Conservation (phyloP, 2,113 vertebrate genomes). For the Paradisaea rubra region DNA sequence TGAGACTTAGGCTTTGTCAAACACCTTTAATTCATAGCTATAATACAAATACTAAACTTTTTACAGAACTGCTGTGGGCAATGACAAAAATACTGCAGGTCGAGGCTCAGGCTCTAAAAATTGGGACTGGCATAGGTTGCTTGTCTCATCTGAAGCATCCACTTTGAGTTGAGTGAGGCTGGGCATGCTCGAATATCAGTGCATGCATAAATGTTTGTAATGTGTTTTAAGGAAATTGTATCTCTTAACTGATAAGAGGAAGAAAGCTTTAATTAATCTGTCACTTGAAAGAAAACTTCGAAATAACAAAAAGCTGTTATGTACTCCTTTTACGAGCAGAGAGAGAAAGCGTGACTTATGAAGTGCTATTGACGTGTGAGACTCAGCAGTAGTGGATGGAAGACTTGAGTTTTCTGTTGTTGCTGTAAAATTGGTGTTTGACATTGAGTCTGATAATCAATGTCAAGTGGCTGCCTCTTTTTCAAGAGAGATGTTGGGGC, state of each 20-base stretch:
- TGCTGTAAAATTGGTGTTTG: background rate
- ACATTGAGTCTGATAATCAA: background rate
- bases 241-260: background rate
- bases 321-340: background rate
- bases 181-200: background rate
- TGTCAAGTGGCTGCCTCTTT: background rate
- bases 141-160: background rate
- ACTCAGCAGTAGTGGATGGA: background rate
- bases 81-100: background rate
- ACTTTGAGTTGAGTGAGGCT: background rate
- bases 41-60: background rate
- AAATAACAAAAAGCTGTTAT: background rate
- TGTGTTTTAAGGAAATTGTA: background rate
- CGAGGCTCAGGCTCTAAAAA: background rate
- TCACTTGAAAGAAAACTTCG: background rate
- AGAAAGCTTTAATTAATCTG: background rate
- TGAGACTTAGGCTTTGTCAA: background rate
- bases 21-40: background rate
- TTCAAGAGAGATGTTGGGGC: background rate
- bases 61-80: background rate
- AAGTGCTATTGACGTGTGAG: background rate
- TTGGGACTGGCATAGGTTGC: fast-evolving
- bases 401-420: background rate
- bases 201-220: background rate
- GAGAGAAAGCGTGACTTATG: background rate